phyloP scores from a whole-genome alignment of 2,888 invertebrate genomes.

The Stenodema calcarata region DNA sequence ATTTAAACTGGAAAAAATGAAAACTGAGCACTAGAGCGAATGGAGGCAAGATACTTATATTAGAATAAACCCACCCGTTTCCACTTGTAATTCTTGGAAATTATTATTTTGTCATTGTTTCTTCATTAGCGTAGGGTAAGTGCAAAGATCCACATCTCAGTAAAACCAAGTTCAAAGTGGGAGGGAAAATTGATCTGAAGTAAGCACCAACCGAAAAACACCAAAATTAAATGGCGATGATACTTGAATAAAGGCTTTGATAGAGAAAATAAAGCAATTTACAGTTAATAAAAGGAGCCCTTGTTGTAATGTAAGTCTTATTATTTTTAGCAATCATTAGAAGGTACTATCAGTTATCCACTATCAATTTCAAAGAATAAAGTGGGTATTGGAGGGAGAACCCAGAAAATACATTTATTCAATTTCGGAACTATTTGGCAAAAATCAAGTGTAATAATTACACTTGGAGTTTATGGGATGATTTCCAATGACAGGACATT shows the following conservation, averaged over 20 bases:
- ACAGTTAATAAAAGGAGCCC: not conserved
- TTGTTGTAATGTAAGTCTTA: not conserved
- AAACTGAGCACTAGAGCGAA: not conserved
- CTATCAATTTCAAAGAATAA: not conserved
- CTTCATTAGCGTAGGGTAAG: not conserved
- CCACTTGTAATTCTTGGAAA: not conserved
- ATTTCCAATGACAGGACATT: no score
- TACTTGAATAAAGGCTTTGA: not conserved
- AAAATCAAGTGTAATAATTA: not conserved
- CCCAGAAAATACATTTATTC: not conserved
- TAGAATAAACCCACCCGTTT: not conserved
- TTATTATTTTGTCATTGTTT: no score
- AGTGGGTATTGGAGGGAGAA: not conserved
- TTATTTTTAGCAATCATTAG: not conserved
- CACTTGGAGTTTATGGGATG: no score
- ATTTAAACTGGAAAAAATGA: not conserved
- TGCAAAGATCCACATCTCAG: not conserved
- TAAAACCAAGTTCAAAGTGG: not conserved
- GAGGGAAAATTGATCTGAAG: not conserved
- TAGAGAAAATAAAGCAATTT: not conserved
- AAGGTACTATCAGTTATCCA: not conserved
- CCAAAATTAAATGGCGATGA: not conserved
- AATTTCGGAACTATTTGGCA: not conserved
- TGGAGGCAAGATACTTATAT: not conserved
- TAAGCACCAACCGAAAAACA: not conserved